These are phyloP conservation scores for Tridacna crocea DNA, from an alignment of 2,888 invertebrate species.

Conservation along the genomic window DNA sequence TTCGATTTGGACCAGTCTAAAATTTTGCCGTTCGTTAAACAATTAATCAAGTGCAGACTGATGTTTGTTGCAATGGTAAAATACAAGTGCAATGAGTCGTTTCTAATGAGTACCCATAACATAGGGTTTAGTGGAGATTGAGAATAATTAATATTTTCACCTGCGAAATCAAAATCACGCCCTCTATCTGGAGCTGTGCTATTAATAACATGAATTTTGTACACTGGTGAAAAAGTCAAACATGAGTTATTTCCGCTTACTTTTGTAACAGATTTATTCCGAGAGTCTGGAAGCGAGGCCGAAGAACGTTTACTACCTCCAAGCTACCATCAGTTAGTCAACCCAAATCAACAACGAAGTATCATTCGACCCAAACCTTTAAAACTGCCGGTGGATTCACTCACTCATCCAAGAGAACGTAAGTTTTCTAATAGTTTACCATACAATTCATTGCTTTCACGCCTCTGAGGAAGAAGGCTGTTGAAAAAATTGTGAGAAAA, in stretches of 20 bases:
- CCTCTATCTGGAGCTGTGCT: too few relatives aligned
- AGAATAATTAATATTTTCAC: too few relatives aligned
- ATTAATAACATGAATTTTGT: neutral
- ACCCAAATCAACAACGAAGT: conserved; percentile 62
- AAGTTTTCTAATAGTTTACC: conserved; percentile 83
- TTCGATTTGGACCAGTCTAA: too few relatives aligned
- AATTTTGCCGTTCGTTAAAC: too few relatives aligned
- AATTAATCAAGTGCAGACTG: too few relatives aligned
- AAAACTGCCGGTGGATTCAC: conserved; percentile 88
- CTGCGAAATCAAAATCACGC: too few relatives aligned
- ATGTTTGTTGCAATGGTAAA: too few relatives aligned
- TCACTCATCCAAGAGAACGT: conserved; percentile 88
- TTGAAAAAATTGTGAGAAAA: too few relatives aligned
- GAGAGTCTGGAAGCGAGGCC: conserved; percentile 60
- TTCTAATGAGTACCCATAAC: too few relatives aligned
- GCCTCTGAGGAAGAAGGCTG: neutral
- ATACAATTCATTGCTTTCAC: neutral
- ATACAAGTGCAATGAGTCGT: too few relatives aligned
- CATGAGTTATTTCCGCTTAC: neutral
- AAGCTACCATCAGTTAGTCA: conserved; percentile 68
- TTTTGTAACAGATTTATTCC: conserved; percentile 13
- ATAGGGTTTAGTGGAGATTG: too few relatives aligned
- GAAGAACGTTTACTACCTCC: conserved; percentile 61
- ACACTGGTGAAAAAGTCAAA: neutral
- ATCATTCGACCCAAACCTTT: conserved; percentile 87